Evolutionary conservation across 1,140 invertebrate genomes (phyloP).

Genomic region (Octopus bimaculoides): DNA sequence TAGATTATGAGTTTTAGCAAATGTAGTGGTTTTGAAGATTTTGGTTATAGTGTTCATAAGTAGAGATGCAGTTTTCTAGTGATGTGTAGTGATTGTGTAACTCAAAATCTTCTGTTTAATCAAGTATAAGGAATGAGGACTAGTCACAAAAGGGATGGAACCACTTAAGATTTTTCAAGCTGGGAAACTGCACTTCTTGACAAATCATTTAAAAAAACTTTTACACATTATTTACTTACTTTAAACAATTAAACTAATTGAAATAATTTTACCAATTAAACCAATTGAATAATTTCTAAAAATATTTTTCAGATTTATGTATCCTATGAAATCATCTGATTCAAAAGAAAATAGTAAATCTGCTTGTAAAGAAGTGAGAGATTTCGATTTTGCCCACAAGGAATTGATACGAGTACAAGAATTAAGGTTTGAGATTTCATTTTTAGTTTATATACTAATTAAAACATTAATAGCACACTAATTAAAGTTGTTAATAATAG

Average conservation of each 20-base stretch:
- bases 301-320: slow-evolving; percentile 4
- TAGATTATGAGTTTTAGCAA: too few relatives aligned
- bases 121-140: too few relatives aligned
- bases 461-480: neutral
- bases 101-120: too few relatives aligned
- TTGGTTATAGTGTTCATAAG: too few relatives aligned
- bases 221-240: neutral
- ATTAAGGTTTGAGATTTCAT: slow-evolving; percentile 46
- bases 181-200: neutral
- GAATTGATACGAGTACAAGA: slow-evolving; percentile 67
- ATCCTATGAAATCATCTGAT: too few relatives aligned
- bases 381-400: slow-evolving; percentile 67
- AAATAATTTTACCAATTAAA: slow-evolving; percentile 10
- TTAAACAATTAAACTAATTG: slow-evolving; percentile 12
- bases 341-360: slow-evolving; percentile 29
- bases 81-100: too few relatives aligned
- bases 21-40: too few relatives aligned
- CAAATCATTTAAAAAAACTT: neutral
- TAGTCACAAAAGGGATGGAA: too few relatives aligned
- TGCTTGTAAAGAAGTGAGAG: slow-evolving; percentile 47
- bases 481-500: neutral
- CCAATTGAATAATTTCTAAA: slow-evolving; percentile 52
- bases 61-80: too few relatives aligned
- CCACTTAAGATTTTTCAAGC: neutral
- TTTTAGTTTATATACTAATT: neutral